phyloP scores from a whole-genome alignment of 1,140 invertebrate species.

The Aphelenchoides fujianensis region DNA sequence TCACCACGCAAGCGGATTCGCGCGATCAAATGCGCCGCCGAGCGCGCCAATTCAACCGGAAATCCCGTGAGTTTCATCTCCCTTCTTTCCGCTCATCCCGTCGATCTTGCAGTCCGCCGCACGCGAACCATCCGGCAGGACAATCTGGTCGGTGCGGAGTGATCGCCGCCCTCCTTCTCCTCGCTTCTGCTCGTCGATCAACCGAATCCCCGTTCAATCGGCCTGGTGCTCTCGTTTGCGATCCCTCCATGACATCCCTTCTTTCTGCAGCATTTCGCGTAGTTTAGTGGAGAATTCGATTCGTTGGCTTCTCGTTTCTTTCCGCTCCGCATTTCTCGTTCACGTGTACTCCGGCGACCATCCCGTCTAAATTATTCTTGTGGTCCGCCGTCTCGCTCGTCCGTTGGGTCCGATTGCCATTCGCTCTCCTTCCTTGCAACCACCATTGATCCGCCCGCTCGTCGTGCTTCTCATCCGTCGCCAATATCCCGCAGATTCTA shows the following conservation, averaged over 20 bases:
- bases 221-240: neutral
- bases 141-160: conserved; percentile 33
- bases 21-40: conserved; percentile 50
- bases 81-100: neutral
- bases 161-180: no score
- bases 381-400: no score
- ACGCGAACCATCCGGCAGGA: conserved; percentile 50
- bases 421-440: neutral
- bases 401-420: neutral
- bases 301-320: neutral
- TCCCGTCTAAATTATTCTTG: no score
- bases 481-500: neutral
- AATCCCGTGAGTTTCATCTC: conserved; percentile 48
- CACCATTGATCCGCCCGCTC: neutral
- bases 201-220: neutral
- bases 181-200: no score
- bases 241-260: neutral
- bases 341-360: no score
- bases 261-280: neutral
- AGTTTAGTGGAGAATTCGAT: neutral
- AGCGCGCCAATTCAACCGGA: conserved; percentile 60
- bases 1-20: conserved; percentile 56
- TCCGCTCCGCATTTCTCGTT: no score
- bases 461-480: neutral
- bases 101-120: conserved; percentile 42